These are phyloP conservation scores for Nephila pilipes DNA, from an alignment of 1,140 invertebrate genomes.

Conservation along the genomic window DNA sequence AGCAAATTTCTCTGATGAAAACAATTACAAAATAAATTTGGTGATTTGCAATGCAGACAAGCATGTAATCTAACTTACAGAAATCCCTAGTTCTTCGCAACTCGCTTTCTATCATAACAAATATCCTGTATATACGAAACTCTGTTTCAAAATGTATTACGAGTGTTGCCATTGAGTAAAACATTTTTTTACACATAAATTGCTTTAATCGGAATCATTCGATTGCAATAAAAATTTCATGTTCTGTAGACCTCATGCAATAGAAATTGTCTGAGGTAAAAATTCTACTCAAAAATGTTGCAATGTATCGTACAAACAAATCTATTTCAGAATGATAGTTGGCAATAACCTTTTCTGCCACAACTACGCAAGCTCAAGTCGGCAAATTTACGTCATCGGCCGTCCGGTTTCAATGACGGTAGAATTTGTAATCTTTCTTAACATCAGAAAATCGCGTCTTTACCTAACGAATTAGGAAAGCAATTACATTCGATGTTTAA, in stretches of 20 bases:
- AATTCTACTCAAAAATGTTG: neutral
- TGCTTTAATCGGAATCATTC: slow-evolving; percentile 1
- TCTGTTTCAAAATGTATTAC: neutral
- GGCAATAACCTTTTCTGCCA: neutral
- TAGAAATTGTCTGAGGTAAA: neutral
- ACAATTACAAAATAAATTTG: neutral
- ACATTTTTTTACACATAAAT: neutral
- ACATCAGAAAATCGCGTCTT: neutral
- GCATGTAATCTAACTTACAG: neutral
- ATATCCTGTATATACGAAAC: neutral
- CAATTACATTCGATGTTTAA: slow-evolving; percentile 12
- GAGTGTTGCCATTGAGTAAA: neutral
- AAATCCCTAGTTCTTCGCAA: neutral
- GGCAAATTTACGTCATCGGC: neutral
- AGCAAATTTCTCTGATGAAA: neutral
- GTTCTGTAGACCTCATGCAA: neutral
- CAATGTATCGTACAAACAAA: neutral
- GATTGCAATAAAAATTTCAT: neutral
- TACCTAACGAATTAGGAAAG: slow-evolving; percentile 22
- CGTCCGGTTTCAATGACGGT: neutral
- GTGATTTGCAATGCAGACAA: neutral
- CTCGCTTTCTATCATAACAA: neutral
- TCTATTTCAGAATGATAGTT: slow-evolving; percentile 10
- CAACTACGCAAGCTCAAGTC: neutral
- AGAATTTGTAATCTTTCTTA: neutral